A percentile compares a stretch with the other conserved stretches of the same genome.
These are phyloP conservation scores for Parnassius glacialis DNA, from an alignment of 2,888 invertebrate genomes.

Conservation along the genomic window DNA sequence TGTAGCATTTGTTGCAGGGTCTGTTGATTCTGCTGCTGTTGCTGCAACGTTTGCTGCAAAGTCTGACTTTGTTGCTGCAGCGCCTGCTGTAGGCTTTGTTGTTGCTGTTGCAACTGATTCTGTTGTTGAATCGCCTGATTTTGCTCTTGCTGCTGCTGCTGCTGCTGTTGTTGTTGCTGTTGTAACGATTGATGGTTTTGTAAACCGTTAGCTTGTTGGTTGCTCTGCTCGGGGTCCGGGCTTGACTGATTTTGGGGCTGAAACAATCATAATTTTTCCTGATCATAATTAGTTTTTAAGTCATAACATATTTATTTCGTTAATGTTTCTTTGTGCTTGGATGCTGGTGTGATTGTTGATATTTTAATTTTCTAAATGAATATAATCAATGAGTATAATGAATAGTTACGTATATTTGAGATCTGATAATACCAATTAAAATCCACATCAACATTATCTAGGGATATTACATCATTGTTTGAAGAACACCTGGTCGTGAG, in stretches of 20 bases:
- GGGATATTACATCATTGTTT: no score
- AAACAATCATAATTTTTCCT: slow-evolving; percentile 40
- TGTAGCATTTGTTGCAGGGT: slow-evolving; percentile 49
- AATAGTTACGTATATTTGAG: no score
- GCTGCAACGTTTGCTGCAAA: slow-evolving; percentile 44
- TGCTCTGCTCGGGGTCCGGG: slow-evolving; percentile 68
- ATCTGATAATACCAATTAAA: no score
- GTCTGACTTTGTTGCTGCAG: slow-evolving; percentile 50
- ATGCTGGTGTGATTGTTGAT: no score
- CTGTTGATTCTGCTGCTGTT: slow-evolving; percentile 48
- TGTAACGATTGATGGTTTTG: slow-evolving; percentile 64
- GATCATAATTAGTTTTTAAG: neutral
- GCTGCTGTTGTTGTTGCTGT: slow-evolving; percentile 65
- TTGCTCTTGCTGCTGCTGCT: slow-evolving; percentile 50
- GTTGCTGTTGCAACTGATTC: slow-evolving; percentile 48
- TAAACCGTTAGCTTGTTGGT: slow-evolving; percentile 73
- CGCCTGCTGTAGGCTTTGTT: slow-evolving; percentile 38
- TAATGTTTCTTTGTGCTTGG: no score
- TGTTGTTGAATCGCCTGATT: slow-evolving; percentile 45
- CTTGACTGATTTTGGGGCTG: slow-evolving; percentile 78
- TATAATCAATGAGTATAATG: no score
- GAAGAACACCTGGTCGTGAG: no score
- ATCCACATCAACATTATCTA: no score
- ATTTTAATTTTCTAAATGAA: no score
- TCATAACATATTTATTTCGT: neutral